Conservation (phyloP, 2,113 vertebrate genomes). For the Chaenocephalus aceratus region DNA sequence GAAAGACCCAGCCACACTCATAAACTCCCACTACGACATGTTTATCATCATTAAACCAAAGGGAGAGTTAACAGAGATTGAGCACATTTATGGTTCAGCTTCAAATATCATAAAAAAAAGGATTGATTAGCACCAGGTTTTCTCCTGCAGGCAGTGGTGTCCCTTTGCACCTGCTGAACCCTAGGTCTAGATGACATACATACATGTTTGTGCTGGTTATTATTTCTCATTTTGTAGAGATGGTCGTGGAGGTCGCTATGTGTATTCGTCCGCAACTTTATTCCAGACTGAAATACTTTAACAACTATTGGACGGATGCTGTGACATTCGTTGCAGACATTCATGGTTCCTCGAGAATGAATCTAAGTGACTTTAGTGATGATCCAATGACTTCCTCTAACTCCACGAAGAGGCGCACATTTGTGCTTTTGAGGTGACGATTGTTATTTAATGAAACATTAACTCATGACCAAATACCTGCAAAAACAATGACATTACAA, state of each 20-base stretch:
- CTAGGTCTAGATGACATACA: background rate
- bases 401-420: background rate
- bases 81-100: slow-evolving; percentile 40
- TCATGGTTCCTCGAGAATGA: background rate
- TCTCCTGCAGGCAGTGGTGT: background rate
- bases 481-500: background rate
- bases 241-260: background rate
- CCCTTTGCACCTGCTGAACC: slow-evolving; percentile 40
- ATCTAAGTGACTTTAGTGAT: background rate
- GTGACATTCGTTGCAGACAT: background rate
- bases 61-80: slow-evolving; percentile 50
- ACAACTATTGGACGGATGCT: background rate
- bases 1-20: slow-evolving; percentile 32
- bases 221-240: background rate
- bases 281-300: background rate
- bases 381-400: background rate
- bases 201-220: slow-evolving; percentile 10
- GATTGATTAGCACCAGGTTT: slow-evolving; percentile 49
- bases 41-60: slow-evolving; percentile 55
- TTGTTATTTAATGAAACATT: background rate
- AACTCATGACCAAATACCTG: background rate
- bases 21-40: slow-evolving; percentile 45
- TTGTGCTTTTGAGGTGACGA: background rate
- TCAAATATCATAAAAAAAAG: slow-evolving; percentile 42
- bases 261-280: background rate